Evolutionary conservation across 1,140 invertebrate species (phyloP), one percentile per base, ranked within the genome.

Genomic region (Drosophila simulans): DNA sequence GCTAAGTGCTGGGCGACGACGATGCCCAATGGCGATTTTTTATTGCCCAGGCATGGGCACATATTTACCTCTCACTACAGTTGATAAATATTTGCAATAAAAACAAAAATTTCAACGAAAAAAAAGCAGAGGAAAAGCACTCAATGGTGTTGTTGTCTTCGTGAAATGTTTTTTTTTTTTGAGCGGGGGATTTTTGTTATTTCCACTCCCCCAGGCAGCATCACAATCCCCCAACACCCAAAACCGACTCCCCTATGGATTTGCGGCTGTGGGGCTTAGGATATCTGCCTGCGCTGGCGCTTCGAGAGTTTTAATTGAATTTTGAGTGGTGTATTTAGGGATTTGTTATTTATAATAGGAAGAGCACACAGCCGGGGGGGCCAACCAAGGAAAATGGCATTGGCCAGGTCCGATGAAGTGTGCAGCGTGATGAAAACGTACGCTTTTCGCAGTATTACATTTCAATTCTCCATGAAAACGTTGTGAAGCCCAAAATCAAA

Each of bases 331-430:
- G 84, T 88, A 83, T 80, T 86, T 86, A 88, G 82, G 83, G 82
- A 88, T 86, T 86, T 88, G 82, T 88, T 86, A 88, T 88, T 88
- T 86, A 82, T 88, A 86, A 88, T 86, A 82, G 83, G 88, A 88
- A 76, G 76, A 58, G 65, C 68, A 70, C 51, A 76, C 48, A 62
- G 13, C 37, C 53, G 22, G 59, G 63, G 63, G 66, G 54, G 42
- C 70, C 63, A 42, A 45, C 70, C 63, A 42, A 45, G 37, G 43
- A 35, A 40, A 57, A 46, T 51, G 71, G 52, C 51, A 77, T 52
- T 59, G 62, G 40, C 66, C 70, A 57, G 56, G 80, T 65, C 52
- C 55, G 53, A 62, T 74, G 15, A 66, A 57, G 60, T 53, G 52
- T 56, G 46, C 72, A 76, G 37, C 22, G 52, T 12, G 25, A 31